Evolutionary conservation across 2,888 invertebrate genomes (phyloP), one percentile per base, ranked within the genome.

Genomic region (Chironomus riparius): DNA sequence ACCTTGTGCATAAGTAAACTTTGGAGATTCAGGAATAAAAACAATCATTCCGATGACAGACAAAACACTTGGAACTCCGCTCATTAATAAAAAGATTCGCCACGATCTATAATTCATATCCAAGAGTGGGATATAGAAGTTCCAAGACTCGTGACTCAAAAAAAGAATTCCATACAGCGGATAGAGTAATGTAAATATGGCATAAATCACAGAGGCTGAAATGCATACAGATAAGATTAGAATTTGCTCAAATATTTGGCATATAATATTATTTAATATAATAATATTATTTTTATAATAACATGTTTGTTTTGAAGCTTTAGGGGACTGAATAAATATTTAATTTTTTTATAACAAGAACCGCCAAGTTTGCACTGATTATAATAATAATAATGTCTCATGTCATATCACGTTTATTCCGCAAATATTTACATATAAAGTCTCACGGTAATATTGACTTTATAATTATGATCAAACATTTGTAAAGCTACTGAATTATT

Each of bases 121-220:
- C 2, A 77, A 62, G 12, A 76, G 47, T 68, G 68, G 70, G 61
- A 77, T 69, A 12, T 68, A 56, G n/a, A 56, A 15, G 2, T 56
- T 56, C 56, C 56, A 56, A 18, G 56, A 18, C 7, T 56, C 56
- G 7, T 56, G 56, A 56, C 18, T 56, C 7, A 56, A 10, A 2
- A 82, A 80, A 21, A 81, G 22, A 82, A 82, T 82, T 21, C 82
- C 83, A 47, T 82, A 78, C 56, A 56, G 18, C 7, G 56, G 18
- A 2, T 15, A 18, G n/a, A 56, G 7, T 56, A 56, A 6, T 18
- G 15, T 18, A 15, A n/a, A 15, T 15, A 56, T 15, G 4, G 15
- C 56, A 18, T 56, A 56, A 56, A 56, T 56, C 6, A 56, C 56
- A 15, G 56, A 56, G 6, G 56, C 56, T 56, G 2, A n/a, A 56